Percentiles rank a stretch among this genome's conserved stretches.
phyloP scores from a whole-genome alignment of 2,888 invertebrate species.

The Cordylochernes scorpioides region DNA sequence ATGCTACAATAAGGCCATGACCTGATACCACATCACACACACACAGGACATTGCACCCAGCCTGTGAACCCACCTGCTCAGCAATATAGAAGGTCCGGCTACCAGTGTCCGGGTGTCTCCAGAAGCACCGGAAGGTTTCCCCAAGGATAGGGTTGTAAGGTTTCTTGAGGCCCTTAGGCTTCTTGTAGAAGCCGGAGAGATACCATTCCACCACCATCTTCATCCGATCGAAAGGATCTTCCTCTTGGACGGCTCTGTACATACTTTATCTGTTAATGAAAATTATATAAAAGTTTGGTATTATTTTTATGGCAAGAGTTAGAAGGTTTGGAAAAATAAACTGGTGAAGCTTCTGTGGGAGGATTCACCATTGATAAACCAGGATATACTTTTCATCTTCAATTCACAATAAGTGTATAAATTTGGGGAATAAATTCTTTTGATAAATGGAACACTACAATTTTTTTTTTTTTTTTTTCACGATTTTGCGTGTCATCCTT shows the following conservation, averaged over 20 bases:
- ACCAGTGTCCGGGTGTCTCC: conserved; percentile 46
- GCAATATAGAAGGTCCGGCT: conserved; percentile 70
- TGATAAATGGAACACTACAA: too few species aligned
- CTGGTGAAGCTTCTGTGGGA: too few species aligned
- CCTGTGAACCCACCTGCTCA: conserved; percentile 43
- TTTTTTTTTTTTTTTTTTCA: too few species aligned
- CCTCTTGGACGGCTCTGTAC: conserved; percentile 46
- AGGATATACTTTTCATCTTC: too few species aligned
- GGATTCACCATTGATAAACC: too few species aligned
- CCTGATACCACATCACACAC: not conserved
- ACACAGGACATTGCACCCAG: not conserved
- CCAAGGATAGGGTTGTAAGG: conserved; percentile 85
- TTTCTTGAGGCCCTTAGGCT: conserved; percentile 78
- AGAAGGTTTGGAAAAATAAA: too few species aligned
- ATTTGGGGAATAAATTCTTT: too few species aligned
- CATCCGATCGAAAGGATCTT: conserved; percentile 71
- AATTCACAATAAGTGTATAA: too few species aligned
- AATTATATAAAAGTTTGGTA: too few species aligned
- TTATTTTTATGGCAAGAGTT: too few species aligned
- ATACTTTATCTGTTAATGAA: conserved; percentile 6
- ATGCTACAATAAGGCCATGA: not conserved
- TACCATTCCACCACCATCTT: conserved; percentile 68
- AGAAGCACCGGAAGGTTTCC: conserved; percentile 69
- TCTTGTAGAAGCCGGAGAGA: conserved; percentile 69
- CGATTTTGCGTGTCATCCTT: too few species aligned